Percentiles rank a stretch among this genome's conserved stretches.
These are phyloP conservation scores for Epirrhoe tristata DNA, from an alignment of 2,888 invertebrate species.

Conservation along the genomic window DNA sequence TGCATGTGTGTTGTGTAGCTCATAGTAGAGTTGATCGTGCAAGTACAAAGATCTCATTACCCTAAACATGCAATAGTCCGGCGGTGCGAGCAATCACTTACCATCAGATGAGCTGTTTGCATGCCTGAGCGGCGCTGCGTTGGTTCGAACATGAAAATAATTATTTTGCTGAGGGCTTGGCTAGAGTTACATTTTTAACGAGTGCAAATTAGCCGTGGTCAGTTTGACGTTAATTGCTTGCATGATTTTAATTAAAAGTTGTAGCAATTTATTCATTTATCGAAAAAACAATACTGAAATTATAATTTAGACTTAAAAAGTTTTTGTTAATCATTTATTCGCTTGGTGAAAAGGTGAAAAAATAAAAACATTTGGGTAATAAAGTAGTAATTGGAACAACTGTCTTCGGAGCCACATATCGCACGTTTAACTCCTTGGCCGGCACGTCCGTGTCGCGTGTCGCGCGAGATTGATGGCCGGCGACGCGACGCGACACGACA, in stretches of 20 bases:
- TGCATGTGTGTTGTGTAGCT: neutral
- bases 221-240: slow-evolving; percentile 2
- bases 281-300: neutral
- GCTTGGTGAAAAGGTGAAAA: too few relatives aligned
- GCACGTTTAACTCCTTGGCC: slow-evolving; percentile 30
- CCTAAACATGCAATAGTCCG: slow-evolving; percentile 11
- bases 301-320: neutral
- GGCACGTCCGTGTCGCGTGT: slow-evolving; percentile 27
- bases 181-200: slow-evolving; percentile 8
- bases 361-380: neutral
- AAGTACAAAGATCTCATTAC: slow-evolving; percentile 20
- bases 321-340: neutral
- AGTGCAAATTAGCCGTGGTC: slow-evolving; percentile 13
- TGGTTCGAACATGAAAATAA: slow-evolving; percentile 15
- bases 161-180: slow-evolving; percentile 17
- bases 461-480: slow-evolving; percentile 37
- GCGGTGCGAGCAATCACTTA: slow-evolving; percentile 31
- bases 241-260: slow-evolving; percentile 1
- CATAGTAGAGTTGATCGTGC: slow-evolving; percentile 1
- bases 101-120: slow-evolving; percentile 36
- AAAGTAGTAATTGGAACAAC: neutral
- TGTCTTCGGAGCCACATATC: slow-evolving; percentile 30
- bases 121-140: slow-evolving; percentile 18
- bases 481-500: slow-evolving; percentile 28
- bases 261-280: neutral